Evolutionary conservation across 2,797 vertebrate genomes (phyloP), one percentile per base, ranked within the genome.

Genomic region (Sebastes cheni): DNA sequence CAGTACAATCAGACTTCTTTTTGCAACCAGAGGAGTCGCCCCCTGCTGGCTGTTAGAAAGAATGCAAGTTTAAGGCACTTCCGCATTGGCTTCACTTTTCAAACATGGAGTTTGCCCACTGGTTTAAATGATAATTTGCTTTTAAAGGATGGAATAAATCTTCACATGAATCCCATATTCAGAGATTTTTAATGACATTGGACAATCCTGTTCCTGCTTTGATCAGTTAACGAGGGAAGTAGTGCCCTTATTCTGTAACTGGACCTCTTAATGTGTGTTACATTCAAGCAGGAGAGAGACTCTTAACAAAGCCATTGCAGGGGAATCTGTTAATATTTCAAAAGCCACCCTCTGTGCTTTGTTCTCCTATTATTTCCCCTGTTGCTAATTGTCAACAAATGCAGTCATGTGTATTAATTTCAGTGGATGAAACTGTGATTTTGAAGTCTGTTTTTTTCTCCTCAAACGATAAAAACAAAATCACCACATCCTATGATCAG

Each of bases 31-130:
- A 42, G 39, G 13, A 42, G 39, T 42, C 39, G 39, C 39, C 39
- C 39, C 39, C 39, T 42, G 39, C 39, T 42, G 39, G 14, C 39
- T 42, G 0, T 42, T 42, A 42, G 39, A 16, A 16, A 42, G 5
- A 42, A 42, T 16, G 14, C 39, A 42, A 7, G 2, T 16, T 42
- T 42, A 42, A 16, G 39, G 6, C 14, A 42, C 39, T 39, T 39
- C 36, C 0, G 36, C 36, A 39, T 39, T 39, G 36, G 5, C 36
- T 14, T 39, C 36, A 39, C 36, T 39, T 39, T 14, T 39, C 36
- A 39, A 39, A 39, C 36, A 3, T 0, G 0, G 39, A 42, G 39
- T 0, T 42, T 16, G 0, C 0, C 39, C 39, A 42, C 39, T 42
- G 42, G 3, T 42, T 67, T 23, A n/a, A 29, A 39, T 32, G 4